Evolutionary conservation across 2,888 invertebrate species (phyloP), one percentile per base, ranked within the genome.

Genomic region (Coenonympha arcania): DNA sequence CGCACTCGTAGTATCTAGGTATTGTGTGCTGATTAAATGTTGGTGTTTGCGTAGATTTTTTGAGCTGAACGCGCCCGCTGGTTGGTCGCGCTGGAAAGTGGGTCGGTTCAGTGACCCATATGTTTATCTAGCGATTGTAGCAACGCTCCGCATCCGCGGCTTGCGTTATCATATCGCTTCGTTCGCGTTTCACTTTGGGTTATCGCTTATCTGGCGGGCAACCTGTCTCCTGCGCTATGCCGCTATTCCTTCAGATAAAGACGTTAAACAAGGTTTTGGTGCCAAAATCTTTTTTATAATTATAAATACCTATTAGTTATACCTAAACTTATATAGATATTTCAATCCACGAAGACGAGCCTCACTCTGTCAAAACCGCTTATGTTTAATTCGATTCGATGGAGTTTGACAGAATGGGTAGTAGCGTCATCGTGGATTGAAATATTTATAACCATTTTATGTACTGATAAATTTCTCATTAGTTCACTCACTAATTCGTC

Each of bases 41-140:
- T 65, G 62, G 59, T 64, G 61, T 62, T 63, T 66, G 66, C 59
- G 62, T 58, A 63, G 64, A 62, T 55, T 77, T 81, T 82, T 81
- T 79, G 69, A 72, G 69, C 68, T 74, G 80, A 77, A 69, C 71
- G 57, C 75, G 66, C 74, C 73, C 76, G 74, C 73, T 61, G 60
- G 59, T 62, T 57, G 55, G 59, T 66, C 63, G 73, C 68, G 66
- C 66, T 63, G 62, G 68, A 78, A 86, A 81, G 80, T 86, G 66
- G 86, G 86, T 84, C 85, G 82, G 86, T 85, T 86, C 86, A 86
- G 73, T 80, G 84, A 83, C 85, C 86, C 71, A 85, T 84, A 80
- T 86, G 86, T 86, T 86, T 86, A 84, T 85, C 85, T 85, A 83
- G 75, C 71, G 76, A 82, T 81, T 79, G 81, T 73, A 71, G 67